A percentile compares a stretch with the other conserved stretches of the same genome.
Evolutionary conservation across 2,113 vertebrate genomes (phyloP).

Genomic region (Cettia cetti): DNA sequence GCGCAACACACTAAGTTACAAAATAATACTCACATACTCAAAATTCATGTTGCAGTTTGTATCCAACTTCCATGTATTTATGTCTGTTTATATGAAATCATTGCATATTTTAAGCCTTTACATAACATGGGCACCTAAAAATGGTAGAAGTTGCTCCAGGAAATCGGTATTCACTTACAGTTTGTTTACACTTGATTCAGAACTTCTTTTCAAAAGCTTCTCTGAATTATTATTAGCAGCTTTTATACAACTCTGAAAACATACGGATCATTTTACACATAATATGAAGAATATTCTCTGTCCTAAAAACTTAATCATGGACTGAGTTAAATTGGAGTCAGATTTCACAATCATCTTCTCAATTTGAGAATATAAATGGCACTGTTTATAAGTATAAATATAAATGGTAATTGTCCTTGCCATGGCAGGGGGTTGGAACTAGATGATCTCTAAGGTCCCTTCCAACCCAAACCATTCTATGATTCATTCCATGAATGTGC

Average conservation of each 20-base stretch:
- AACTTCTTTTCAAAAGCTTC: not conserved
- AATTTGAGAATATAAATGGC: not conserved
- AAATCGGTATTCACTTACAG: not conserved
- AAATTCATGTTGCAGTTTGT: not conserved
- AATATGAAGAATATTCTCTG: not conserved
- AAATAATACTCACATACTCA: not conserved
- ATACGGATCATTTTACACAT: not conserved
- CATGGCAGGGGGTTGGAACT: not conserved
- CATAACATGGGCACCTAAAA: not conserved
- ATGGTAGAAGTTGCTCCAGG: not conserved
- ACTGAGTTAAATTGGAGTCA: not conserved
- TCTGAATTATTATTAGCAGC: not conserved
- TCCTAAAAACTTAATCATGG: not conserved
- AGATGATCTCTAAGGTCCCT: not conserved
- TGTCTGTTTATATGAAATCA: not conserved
- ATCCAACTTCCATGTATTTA: not conserved
- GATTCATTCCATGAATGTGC: not conserved
- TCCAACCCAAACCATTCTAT: not conserved
- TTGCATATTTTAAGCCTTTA: not conserved
- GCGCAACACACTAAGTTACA: not conserved
- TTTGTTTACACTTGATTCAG: not conserved
- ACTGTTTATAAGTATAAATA: not conserved
- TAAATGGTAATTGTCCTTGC: not conserved
- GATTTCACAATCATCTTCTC: not conserved
- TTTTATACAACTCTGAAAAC: not conserved